Evolutionary conservation across 2,888 invertebrate species (phyloP).

Genomic region (Rhorus exstirpatorius): DNA sequence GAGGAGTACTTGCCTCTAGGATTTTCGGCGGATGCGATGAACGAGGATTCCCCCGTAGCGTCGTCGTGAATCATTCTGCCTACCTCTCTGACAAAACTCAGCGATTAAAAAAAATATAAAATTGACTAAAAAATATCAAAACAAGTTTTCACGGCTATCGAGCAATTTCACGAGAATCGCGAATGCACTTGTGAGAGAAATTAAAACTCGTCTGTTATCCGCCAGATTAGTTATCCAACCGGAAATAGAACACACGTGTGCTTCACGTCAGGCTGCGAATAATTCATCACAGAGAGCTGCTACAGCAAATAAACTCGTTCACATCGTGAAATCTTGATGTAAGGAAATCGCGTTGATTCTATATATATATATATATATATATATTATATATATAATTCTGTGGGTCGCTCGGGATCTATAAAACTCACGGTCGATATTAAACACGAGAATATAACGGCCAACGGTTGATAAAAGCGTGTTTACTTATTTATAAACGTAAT

Average conservation of each 20-base stretch:
- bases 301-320: constrained; percentile 22
- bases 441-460: constrained; percentile 18
- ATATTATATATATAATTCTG: constrained; percentile 3
- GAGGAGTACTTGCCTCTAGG: constrained; percentile 61
- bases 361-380: too few species aligned
- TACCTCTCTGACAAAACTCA: background rate
- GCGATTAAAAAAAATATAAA: background rate
- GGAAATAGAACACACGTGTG: too few species aligned
- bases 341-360: constrained; percentile 7
- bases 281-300: constrained; percentile 25
- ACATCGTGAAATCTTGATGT: constrained; percentile 27
- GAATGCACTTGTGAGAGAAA: too few species aligned
- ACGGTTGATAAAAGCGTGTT: constrained; percentile 57
- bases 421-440: constrained; percentile 60
- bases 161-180: too few species aligned
- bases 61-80: constrained; percentile 51
- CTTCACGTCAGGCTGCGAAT: background rate
- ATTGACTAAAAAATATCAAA: background rate
- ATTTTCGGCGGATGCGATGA: constrained; percentile 53
- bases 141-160: background rate
- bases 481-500: background rate
- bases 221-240: too few species aligned
- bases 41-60: constrained; percentile 22
- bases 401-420: constrained; percentile 48
- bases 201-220: too few species aligned